Percentiles rank a stretch among this genome's conserved stretches.
Conservation (phyloP, 2,888 invertebrate species). For the Spodoptera exigua region DNA sequence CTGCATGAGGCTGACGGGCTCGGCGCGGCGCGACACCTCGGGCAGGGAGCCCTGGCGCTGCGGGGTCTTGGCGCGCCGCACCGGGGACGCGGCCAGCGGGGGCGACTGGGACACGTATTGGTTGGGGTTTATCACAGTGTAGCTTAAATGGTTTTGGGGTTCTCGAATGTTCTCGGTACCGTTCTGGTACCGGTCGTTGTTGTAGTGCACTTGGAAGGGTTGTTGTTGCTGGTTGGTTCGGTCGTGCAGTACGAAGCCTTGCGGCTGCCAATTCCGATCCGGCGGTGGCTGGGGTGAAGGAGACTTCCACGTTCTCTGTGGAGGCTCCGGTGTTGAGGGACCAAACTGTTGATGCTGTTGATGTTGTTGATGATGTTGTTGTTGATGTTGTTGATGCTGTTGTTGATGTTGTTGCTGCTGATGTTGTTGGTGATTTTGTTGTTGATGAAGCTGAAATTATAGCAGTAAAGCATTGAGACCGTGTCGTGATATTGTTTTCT, state of each 20-base stretch:
- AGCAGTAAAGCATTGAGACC: slow-evolving; percentile 2
- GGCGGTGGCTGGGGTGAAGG: slow-evolving; percentile 79
- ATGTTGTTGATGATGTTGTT: slow-evolving; percentile 54
- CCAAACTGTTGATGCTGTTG: slow-evolving; percentile 61
- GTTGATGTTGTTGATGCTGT: slow-evolving; percentile 78
- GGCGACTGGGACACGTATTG: slow-evolving; percentile 88
- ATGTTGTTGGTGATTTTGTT: slow-evolving; percentile 60
- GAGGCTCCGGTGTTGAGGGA: slow-evolving; percentile 69
- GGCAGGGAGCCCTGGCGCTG: slow-evolving; percentile 89
- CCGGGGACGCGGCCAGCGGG: slow-evolving; percentile 81
- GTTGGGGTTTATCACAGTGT: slow-evolving; percentile 89
- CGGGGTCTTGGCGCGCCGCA: slow-evolving; percentile 80
- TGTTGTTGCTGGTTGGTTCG: slow-evolving; percentile 73
- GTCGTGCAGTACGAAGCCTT: slow-evolving; percentile 92
- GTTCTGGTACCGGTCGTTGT: slow-evolving; percentile 90
- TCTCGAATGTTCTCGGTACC: slow-evolving; percentile 89
- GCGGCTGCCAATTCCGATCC: slow-evolving; percentile 82
- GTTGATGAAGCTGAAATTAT: slow-evolving; percentile 77
- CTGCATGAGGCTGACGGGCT: slow-evolving; percentile 87
- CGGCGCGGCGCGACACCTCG: slow-evolving; percentile 68
- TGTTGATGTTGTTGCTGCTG: slow-evolving; percentile 58
- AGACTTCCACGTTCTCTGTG: slow-evolving; percentile 82
- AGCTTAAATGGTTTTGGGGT: slow-evolving; percentile 87
- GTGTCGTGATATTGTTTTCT: neutral
- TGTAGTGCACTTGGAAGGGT: slow-evolving; percentile 80